These are phyloP conservation scores for Heteromurus nitidus DNA, from an alignment of 2,888 invertebrate species.

Conservation along the genomic window DNA sequence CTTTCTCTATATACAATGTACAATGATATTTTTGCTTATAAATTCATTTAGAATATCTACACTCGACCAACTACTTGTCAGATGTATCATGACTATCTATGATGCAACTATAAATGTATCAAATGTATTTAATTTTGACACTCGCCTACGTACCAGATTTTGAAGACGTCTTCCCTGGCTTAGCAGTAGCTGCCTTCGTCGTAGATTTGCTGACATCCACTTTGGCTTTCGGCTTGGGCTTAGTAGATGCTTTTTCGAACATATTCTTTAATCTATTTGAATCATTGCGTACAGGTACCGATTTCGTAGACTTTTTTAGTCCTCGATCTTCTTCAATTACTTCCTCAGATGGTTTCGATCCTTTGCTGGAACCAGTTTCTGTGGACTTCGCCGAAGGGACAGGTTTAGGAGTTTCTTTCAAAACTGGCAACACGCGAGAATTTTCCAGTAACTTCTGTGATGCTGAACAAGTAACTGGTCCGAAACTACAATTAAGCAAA, in stretches of 20 bases:
- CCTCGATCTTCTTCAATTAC: neutral
- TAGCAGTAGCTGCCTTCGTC: neutral
- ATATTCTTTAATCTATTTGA: conserved; percentile 59
- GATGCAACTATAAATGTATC: too few relatives aligned
- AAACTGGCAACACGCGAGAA: neutral
- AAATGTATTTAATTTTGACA: neutral
- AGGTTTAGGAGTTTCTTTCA: conserved; percentile 10
- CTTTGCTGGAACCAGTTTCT: neutral
- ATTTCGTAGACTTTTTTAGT: conserved; percentile 7
- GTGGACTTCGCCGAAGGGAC: neutral
- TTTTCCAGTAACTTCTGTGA: conserved; percentile 5
- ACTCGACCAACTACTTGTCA: neutral
- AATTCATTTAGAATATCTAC: neutral
- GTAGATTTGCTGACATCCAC: neutral
- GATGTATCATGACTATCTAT: too few relatives aligned
- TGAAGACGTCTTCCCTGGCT: too few relatives aligned
- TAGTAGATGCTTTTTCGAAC: conserved; percentile 60
- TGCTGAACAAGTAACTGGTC: conserved; percentile 52
- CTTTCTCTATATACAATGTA: too few relatives aligned
- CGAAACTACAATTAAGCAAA: conserved; percentile 38
- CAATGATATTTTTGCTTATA: neutral
- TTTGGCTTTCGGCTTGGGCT: conserved; percentile 40
- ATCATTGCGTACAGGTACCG: conserved; percentile 22
- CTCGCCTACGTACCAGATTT: neutral
- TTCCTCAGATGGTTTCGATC: neutral